Evolutionary conservation across 2,888 invertebrate genomes (phyloP).

Genomic region (Drosophila hamatofila): DNA sequence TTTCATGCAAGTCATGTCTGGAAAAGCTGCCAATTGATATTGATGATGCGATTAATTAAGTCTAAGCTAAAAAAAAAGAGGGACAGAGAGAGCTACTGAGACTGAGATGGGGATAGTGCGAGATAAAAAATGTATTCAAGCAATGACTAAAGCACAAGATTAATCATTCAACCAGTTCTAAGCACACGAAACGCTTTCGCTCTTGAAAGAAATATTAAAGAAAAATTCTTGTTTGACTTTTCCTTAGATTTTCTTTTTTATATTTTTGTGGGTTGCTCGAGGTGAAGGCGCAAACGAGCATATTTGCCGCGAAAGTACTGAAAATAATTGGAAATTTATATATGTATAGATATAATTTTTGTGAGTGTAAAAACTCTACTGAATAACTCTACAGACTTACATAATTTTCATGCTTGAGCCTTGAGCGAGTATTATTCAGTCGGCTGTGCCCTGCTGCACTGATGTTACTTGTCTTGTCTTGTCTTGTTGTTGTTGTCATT

Average conservation of each 20-base stretch:
- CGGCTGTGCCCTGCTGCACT: not conserved
- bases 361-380: no score
- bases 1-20: slow-evolving; percentile 38
- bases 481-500: slow-evolving; percentile 12
- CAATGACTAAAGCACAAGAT: slow-evolving; percentile 58
- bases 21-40: slow-evolving; percentile 51
- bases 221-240: slow-evolving; percentile 38
- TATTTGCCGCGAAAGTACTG: not conserved
- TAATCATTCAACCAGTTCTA: slow-evolving; percentile 50
- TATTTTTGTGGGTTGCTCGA: slow-evolving; percentile 3
- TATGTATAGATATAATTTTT: not conserved
- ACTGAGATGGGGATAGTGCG: no score
- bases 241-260: slow-evolving; percentile 22
- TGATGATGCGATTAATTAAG: slow-evolving; percentile 59
- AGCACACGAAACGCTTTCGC: slow-evolving; percentile 24
- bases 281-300: not conserved
- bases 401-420: no score
- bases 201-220: slow-evolving; percentile 5
- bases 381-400: no score
- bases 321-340: not conserved
- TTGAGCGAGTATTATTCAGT: not conserved
- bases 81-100: not conserved
- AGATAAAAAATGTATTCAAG: slow-evolving; percentile 18
- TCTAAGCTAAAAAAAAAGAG: slow-evolving; percentile 13
- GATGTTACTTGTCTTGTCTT: slow-evolving; percentile 3